Percentiles rank a stretch among this genome's conserved stretches.
These are phyloP conservation scores for Orientallactaga bullata DNA, from an alignment of 2,113 vertebrate genomes.

Conservation along the genomic window DNA sequence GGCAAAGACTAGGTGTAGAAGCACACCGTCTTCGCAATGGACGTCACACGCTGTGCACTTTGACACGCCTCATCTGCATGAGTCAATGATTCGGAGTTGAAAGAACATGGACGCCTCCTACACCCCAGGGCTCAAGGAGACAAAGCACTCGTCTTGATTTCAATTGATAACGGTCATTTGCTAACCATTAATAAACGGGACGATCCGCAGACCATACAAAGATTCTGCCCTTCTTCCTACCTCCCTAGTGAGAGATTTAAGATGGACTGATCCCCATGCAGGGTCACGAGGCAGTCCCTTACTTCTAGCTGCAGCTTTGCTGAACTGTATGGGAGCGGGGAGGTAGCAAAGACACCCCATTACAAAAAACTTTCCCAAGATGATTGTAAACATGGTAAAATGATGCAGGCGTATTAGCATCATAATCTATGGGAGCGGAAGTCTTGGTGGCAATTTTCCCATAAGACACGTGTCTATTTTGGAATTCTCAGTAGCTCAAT, in stretches of 20 bases:
- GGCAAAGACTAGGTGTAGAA: neutral
- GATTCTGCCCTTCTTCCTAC: neutral
- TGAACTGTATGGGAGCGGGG: neutral
- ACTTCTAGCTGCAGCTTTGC: neutral
- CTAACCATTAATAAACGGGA: neutral
- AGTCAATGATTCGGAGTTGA: neutral
- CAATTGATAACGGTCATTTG: neutral
- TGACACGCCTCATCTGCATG: neutral
- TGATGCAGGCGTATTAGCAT: conserved; percentile 74
- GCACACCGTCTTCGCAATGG: neutral
- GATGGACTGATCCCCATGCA: neutral
- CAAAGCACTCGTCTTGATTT: neutral
- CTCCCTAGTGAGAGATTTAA: neutral
- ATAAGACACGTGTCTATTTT: conserved; percentile 83
- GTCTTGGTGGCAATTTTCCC: conserved; percentile 76
- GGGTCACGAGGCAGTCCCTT: neutral
- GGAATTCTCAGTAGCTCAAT: conserved; percentile 73
- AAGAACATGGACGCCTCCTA: neutral
- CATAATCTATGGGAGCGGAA: conserved; percentile 79
- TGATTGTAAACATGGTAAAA: conserved; percentile 60
- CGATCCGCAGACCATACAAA: neutral
- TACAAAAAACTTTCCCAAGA: conserved; percentile 57
- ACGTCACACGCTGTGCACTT: neutral
- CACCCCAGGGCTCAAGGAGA: neutral
- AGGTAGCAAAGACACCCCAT: neutral